These are phyloP conservation scores for Lepidostoma basale DNA, from an alignment of 1,140 invertebrate species.

Conservation along the genomic window DNA sequence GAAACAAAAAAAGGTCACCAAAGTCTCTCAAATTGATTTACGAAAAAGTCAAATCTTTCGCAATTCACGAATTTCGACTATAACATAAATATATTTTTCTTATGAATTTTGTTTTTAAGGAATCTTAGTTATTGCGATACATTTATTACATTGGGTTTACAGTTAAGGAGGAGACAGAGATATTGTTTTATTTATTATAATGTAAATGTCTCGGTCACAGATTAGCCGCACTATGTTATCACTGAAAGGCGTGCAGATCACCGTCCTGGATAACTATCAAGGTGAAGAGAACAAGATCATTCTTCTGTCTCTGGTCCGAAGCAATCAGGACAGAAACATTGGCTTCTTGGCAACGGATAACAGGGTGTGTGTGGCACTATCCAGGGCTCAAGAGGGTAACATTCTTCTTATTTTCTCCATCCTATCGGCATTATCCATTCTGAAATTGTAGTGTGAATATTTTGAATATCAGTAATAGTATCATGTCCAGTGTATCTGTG, in stretches of 20 bases:
- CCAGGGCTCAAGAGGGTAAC: slow-evolving; percentile 74
- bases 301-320: slow-evolving; percentile 81
- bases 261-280: slow-evolving; percentile 82
- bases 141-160: too few species aligned
- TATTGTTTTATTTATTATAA: too few species aligned
- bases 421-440: neutral
- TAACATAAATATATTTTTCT: too few species aligned
- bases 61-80: too few species aligned
- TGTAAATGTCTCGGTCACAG: too few species aligned
- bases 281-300: slow-evolving; percentile 88
- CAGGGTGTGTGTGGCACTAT: slow-evolving; percentile 83
- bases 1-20: too few species aligned
- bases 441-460: neutral
- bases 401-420: neutral
- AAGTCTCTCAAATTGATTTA: too few species aligned
- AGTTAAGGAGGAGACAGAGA: too few species aligned
- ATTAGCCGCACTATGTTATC: too few species aligned
- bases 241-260: slow-evolving; percentile 60
- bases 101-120: too few species aligned
- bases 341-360: slow-evolving; percentile 80
- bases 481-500: neutral
- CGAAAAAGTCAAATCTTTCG: too few species aligned
- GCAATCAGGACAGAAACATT: slow-evolving; percentile 69
- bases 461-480: neutral
- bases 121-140: too few species aligned